A percentile compares a stretch with the other conserved stretches of the same genome.
phyloP scores from a whole-genome alignment of 2,113 vertebrate species.

The Acinonyx jubatus region DNA sequence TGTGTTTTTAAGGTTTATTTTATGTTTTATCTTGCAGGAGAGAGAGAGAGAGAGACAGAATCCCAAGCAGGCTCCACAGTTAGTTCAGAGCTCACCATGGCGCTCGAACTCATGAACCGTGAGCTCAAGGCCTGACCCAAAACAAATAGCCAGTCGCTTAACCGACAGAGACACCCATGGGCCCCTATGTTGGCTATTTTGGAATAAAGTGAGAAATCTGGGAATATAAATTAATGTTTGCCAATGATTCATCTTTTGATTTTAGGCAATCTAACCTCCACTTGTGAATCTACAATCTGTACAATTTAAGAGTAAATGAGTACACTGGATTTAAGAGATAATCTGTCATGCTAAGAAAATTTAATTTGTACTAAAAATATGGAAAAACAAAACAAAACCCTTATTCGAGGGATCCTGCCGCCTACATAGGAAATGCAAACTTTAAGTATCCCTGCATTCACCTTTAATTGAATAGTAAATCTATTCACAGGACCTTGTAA shows the following conservation, averaged over 20 bases:
- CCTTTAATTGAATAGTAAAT: constrained; percentile 2
- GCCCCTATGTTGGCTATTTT: not conserved
- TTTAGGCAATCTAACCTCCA: not conserved
- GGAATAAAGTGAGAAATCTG: not conserved
- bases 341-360: not conserved
- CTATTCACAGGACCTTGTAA: not conserved
- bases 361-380: not conserved
- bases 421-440: not conserved
- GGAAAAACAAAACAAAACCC: not conserved
- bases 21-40: too few species aligned
- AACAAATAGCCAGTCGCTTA: too few species aligned
- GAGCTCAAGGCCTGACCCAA: too few species aligned
- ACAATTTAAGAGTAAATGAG: not conserved
- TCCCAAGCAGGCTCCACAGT: too few species aligned
- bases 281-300: not conserved
- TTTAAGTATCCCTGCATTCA: not conserved
- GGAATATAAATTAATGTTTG: not conserved
- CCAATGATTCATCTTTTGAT: not conserved
- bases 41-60: too few species aligned
- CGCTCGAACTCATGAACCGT: too few species aligned
- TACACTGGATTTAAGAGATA: not conserved
- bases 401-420: not conserved
- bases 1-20: too few species aligned
- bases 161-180: too few species aligned
- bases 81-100: too few species aligned